Conservation (phyloP, 2,113 vertebrate genomes). For the Columba janthina region DNA sequence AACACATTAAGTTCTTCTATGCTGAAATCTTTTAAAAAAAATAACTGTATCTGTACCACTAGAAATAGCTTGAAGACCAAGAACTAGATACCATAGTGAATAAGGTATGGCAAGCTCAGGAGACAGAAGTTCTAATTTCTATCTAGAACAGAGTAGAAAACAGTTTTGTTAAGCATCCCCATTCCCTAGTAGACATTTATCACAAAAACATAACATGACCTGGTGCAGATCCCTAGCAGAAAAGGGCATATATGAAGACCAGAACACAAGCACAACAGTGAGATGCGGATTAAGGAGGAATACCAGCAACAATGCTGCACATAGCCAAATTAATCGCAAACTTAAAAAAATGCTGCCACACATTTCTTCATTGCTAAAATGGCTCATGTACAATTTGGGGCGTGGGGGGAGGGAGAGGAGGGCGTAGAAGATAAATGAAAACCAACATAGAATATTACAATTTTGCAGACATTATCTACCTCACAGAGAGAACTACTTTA, state of each 20-base stretch:
- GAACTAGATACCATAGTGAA: neutral
- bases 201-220: neutral
- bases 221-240: neutral
- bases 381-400: accelerated
- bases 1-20: neutral
- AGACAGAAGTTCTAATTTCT: neutral
- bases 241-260: neutral
- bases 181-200: neutral
- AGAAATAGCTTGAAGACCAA: neutral
- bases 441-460: neutral
- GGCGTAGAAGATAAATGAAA: neutral
- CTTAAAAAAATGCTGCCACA: neutral
- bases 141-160: neutral
- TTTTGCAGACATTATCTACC: neutral
- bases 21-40: neutral
- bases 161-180: neutral
- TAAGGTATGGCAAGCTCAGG: neutral
- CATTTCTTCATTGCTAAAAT: neutral
- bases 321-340: neutral
- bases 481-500: neutral
- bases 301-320: neutral
- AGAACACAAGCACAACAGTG: neutral
- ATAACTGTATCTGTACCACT: neutral
- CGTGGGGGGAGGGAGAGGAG: no score
- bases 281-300: neutral